Percentiles rank a stretch among this genome's conserved stretches.
Evolutionary conservation across 2,888 invertebrate genomes (phyloP).

Genomic region (Adelphocoris suturalis): DNA sequence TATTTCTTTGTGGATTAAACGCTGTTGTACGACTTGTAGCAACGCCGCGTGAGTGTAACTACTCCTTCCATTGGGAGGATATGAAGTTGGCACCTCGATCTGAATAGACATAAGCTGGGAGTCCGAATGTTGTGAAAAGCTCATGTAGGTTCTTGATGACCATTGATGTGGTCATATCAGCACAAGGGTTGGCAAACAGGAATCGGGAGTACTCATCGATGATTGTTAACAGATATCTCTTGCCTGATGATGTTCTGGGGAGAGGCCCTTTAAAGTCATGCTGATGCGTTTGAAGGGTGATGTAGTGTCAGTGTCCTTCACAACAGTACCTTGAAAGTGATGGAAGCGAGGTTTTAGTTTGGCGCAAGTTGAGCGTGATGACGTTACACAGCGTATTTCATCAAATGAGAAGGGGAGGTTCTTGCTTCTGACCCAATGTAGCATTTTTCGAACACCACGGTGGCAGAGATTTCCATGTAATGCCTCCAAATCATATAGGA

Average conservation of each 20-base stretch:
- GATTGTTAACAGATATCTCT: background rate
- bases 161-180: background rate
- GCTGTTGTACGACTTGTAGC: background rate
- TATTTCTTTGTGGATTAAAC: background rate
- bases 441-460: too few relatives aligned
- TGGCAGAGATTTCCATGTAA: too few relatives aligned
- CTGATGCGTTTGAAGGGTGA: background rate
- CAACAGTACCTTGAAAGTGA: too few relatives aligned
- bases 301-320: background rate
- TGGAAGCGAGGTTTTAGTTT: too few relatives aligned
- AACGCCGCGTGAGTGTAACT: background rate
- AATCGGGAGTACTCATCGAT: background rate
- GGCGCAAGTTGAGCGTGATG: too few relatives aligned
- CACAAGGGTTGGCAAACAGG: background rate
- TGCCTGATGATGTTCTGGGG: background rate
- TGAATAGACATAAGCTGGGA: background rate
- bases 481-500: too few relatives aligned
- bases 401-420: too few relatives aligned
- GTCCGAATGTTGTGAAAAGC: background rate
- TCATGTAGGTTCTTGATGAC: background rate
- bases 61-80: background rate
- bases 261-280: background rate
- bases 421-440: too few relatives aligned
- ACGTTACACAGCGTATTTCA: too few relatives aligned
- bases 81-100: background rate